These are phyloP conservation scores for Alcis repandata DNA, from an alignment of 2,888 invertebrate species.

Conservation along the genomic window DNA sequence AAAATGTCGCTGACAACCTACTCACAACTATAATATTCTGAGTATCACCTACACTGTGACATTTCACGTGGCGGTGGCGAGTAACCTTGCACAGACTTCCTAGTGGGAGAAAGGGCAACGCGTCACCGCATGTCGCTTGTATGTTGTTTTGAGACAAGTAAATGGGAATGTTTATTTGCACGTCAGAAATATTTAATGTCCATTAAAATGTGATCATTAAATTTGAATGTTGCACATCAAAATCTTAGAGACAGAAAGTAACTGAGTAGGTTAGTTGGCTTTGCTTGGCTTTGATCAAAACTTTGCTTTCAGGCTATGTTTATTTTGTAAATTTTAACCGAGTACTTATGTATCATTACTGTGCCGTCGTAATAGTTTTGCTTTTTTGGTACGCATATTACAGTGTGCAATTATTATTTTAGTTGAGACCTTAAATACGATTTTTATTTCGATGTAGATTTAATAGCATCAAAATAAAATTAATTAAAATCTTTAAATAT, in stretches of 20 bases:
- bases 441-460: no score
- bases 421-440: no score
- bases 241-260: no score
- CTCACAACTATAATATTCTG: neutral
- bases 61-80: conserved; percentile 36
- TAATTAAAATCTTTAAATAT: neutral
- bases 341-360: no score
- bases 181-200: neutral
- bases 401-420: no score
- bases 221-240: neutral
- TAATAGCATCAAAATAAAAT: no score
- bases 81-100: conserved; percentile 48
- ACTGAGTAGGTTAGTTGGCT: no score
- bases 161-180: neutral
- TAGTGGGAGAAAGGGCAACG: conserved; percentile 47
- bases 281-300: no score
- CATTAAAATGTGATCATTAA: neutral
- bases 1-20: conserved; percentile 12
- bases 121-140: conserved; percentile 24
- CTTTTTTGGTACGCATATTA: no score
- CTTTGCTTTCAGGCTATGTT: no score
- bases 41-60: conserved; percentile 32
- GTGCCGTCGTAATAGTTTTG: no score
- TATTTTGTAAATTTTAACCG: no score
- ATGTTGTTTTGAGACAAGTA: conserved; percentile 30